These are phyloP conservation scores for Zoroaster sp. DNA, from an alignment of 53 echinoderm and acorn worm species.

Conservation along the genomic window DNA sequence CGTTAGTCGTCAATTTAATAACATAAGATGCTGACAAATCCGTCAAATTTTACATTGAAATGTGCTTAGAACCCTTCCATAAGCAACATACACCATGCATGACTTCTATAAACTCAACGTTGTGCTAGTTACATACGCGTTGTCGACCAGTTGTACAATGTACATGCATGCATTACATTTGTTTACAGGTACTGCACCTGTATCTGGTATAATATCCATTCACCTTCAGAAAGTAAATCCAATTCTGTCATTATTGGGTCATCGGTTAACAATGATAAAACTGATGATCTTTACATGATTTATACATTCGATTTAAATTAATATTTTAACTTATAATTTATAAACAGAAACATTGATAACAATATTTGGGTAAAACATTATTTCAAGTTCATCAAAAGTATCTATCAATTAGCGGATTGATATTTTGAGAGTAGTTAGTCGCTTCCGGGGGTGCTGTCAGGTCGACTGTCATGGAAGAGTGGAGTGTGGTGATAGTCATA, in stretches of 20 bases:
- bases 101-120: not conserved
- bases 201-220: not conserved
- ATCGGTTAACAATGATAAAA: too few relatives aligned
- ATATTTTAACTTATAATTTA: too few relatives aligned
- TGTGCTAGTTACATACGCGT: too few relatives aligned
- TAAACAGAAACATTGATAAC: not conserved
- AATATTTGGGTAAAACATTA: not conserved
- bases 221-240: not conserved
- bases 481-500: not conserved
- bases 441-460: conserved; percentile 41
- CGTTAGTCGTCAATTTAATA: not conserved
- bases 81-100: not conserved
- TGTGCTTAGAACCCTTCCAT: not conserved
- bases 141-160: not conserved
- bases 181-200: conserved; percentile 1
- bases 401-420: not conserved
- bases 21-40: not conserved
- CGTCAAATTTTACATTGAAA: not conserved
- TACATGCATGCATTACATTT: not conserved
- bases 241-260: too few relatives aligned
- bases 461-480: not conserved
- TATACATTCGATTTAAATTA: too few relatives aligned
- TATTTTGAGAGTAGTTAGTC: conserved; percentile 17
- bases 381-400: not conserved
- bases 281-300: too few relatives aligned